Percentiles rank a stretch among this genome's conserved stretches.
Evolutionary conservation across 1,140 invertebrate genomes (phyloP).

Genomic region (Trichomalopsis sarcophagae): DNA sequence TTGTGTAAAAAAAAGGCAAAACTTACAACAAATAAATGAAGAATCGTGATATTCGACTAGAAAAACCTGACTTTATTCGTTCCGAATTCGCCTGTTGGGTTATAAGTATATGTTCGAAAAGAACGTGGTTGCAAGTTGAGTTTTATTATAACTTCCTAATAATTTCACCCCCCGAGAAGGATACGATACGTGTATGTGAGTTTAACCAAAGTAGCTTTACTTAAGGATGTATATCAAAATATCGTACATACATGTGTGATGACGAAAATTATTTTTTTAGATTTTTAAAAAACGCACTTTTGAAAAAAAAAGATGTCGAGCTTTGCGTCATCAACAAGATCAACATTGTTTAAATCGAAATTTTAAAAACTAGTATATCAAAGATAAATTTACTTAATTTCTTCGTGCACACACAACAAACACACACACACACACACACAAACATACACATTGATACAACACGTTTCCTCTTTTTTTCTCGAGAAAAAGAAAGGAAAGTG

Average conservation of each 20-base stretch:
- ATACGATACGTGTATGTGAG: conserved; percentile 22
- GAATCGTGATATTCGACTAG: conserved; percentile 35
- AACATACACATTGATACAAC: background rate
- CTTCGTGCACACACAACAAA: background rate
- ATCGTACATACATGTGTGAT: conserved; percentile 31
- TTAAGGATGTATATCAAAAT: conserved; percentile 30
- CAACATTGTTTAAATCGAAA: conserved; percentile 25
- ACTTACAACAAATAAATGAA: conserved; percentile 22
- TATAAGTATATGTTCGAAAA: conserved; percentile 25
- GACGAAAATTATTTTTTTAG: conserved; percentile 48
- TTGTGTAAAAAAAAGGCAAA: conserved; percentile 35
- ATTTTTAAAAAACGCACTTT: conserved; percentile 42
- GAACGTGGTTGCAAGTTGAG: background rate
- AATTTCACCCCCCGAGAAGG: conserved; percentile 26
- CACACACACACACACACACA: conserved; percentile 15
- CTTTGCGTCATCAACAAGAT: background rate
- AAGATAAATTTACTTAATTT: conserved; percentile 30
- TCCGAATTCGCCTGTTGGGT: conserved; percentile 3
- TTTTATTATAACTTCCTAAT: conserved; percentile 21
- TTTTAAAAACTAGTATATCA: conserved; percentile 35
- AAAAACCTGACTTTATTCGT: conserved; percentile 4
- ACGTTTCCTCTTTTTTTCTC: conserved; percentile 29
- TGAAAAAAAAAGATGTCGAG: conserved; percentile 13
- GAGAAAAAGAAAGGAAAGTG: conserved; percentile 6
- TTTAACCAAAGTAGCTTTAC: conserved; percentile 51